Percentiles rank a stretch among this genome's conserved stretches.
phyloP scores from a whole-genome alignment of 2,888 invertebrate genomes.

The Eupithecia exiguata region DNA sequence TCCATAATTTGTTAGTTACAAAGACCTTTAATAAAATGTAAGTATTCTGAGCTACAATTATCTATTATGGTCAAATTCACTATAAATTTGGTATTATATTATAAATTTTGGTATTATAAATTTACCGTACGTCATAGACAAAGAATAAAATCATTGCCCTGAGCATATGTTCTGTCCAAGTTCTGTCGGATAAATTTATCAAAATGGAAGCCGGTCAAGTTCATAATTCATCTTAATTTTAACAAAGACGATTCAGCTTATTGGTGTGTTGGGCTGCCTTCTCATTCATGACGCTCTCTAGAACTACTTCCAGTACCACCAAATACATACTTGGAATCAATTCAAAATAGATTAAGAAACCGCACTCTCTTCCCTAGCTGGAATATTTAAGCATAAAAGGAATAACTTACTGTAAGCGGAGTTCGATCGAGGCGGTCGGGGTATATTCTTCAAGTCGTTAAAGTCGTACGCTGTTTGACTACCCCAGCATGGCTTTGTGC shows the following conservation, averaged over 20 bases:
- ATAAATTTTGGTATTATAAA: too few relatives aligned
- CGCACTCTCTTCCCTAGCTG: not conserved
- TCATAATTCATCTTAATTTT: not conserved
- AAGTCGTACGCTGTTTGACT: slow-evolving; percentile 15
- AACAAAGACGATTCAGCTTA: not conserved
- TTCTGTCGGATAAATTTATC: too few relatives aligned
- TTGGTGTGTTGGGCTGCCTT: not conserved
- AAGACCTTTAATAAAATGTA: too few relatives aligned
- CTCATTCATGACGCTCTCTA: not conserved
- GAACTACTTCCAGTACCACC: too few relatives aligned
- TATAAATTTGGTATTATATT: too few relatives aligned
- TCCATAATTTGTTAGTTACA: too few relatives aligned
- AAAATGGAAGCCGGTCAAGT: too few relatives aligned
- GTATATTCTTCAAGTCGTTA: slow-evolving; percentile 6
- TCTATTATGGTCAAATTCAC: too few relatives aligned
- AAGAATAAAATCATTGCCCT: not conserved
- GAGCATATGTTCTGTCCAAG: not conserved
- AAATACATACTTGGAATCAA: not conserved
- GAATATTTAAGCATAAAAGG: not conserved
- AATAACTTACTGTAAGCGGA: slow-evolving; percentile 30
- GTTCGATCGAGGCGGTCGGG: slow-evolving; percentile 24
- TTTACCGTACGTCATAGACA: too few relatives aligned
- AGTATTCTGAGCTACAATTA: too few relatives aligned
- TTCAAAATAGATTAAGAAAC: not conserved
- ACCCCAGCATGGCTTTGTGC: slow-evolving; percentile 16